Evolutionary conservation across 2,113 vertebrate genomes (phyloP).

Genomic region (Larimichthys polyactis): DNA sequence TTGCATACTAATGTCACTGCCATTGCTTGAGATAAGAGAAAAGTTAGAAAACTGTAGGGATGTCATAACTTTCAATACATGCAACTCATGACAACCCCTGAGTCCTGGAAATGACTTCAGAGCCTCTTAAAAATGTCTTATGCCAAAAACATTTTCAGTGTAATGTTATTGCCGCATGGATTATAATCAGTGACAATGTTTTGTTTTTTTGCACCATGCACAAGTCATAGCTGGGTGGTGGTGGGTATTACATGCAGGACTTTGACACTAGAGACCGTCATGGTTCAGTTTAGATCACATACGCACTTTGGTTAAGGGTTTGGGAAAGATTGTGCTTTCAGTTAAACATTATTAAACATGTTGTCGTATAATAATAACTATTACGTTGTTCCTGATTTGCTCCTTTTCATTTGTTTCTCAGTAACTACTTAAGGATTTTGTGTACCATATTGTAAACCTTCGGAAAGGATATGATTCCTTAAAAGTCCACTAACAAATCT

Average conservation of each 20-base stretch:
- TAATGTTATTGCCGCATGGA: neutral
- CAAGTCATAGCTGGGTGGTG: neutral
- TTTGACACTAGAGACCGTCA: neutral
- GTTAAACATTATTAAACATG: neutral
- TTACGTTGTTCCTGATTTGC: neutral
- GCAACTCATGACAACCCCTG: neutral
- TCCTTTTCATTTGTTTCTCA: neutral
- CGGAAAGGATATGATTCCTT: too few relatives aligned
- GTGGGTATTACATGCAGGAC: neutral
- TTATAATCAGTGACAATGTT: neutral
- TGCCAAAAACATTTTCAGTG: neutral
- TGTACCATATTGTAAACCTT: too few relatives aligned
- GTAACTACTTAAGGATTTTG: too few relatives aligned
- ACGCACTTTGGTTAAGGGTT: neutral
- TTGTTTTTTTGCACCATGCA: neutral
- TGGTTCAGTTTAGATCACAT: neutral
- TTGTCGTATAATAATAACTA: too few relatives aligned
- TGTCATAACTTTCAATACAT: conserved; percentile 35
- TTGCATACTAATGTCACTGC: conserved; percentile 55
- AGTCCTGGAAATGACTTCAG: conserved; percentile 11
- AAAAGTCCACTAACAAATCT: neutral
- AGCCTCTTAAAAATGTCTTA: neutral
- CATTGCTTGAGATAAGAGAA: conserved; percentile 38
- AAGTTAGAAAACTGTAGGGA: conserved; percentile 46
- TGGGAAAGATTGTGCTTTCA: neutral